A percentile compares a stretch with the other conserved stretches of the same genome.
Evolutionary conservation across 2,113 vertebrate genomes (phyloP).

Genomic region (Albula glossodonta): DNA sequence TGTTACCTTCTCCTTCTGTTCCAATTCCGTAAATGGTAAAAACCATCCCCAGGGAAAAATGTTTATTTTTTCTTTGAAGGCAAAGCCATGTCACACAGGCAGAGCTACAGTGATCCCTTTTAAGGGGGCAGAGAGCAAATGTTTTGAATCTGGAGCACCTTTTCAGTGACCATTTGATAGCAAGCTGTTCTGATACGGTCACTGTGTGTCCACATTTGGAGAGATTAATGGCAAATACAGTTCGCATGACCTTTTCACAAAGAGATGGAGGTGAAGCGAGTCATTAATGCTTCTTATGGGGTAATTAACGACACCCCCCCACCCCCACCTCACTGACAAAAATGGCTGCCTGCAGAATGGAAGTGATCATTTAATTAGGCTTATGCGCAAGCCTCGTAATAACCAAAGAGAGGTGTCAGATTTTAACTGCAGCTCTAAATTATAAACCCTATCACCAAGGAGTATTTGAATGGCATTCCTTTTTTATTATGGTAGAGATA

Average conservation of each 20-base stretch:
- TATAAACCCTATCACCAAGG: conserved; percentile 59
- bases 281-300: conserved; percentile 96
- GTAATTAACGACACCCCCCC: conserved; percentile 80
- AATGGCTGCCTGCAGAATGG: conserved; percentile 82
- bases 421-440: conserved; percentile 90
- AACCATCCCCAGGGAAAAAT: neutral
- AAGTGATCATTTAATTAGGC: conserved; percentile 95
- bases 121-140: conserved; percentile 46
- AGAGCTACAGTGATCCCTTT: conserved; percentile 21
- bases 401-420: conserved; percentile 87
- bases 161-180: conserved; percentile 33
- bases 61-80: neutral
- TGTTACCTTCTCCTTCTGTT: neutral
- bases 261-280: conserved; percentile 91
- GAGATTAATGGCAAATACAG: conserved; percentile 93
- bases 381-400: conserved; percentile 85
- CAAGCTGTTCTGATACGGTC: conserved; percentile 19
- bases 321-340: conserved; percentile 54
- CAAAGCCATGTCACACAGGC: neutral
- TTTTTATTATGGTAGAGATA: conserved; percentile 26
- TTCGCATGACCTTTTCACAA: conserved; percentile 92
- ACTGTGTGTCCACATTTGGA: conserved; percentile 82
- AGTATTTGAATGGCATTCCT: conserved; percentile 37
- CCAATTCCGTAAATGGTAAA: neutral
- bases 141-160: conserved; percentile 48